Base-by-base conservation (phyloP, 2,113 vertebrate genomes). In the Corvus hawaiiensis region DNA sequence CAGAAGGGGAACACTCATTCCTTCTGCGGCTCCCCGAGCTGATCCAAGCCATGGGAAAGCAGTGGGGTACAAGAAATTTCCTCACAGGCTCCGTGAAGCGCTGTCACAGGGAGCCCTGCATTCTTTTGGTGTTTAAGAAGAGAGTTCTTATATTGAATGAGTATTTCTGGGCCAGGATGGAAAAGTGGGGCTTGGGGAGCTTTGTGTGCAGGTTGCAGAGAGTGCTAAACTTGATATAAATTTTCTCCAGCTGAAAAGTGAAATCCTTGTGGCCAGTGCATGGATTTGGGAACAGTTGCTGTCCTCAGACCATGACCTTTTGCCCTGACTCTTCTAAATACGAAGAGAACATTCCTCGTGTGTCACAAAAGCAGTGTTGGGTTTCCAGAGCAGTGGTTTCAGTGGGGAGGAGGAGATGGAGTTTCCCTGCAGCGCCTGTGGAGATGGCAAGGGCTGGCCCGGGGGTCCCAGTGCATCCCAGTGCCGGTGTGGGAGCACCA, bases 211-310 rank as follows among this genome's bases (percentile, higher is more conserved):
- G 48, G 11, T 10, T 71, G 33, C 2, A 33, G n/a, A 62, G 73
- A 46, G 73, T 1, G 55, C 13, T 9, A 1, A 6, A 8, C 1
- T 35, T 3, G 0, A 22, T 7, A 33, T 11, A 13, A 43, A 64
- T 1, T 2, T 17, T 13, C 56, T 10, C 8, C 11, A 33, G 58
- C n/a, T 72, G 9, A 27, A 52, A 52, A 23, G 55, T 3, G 64
- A 74, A 80, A 54, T 66, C 64, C 32, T 49, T 10, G 9, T 18
- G 0, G 2, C 16, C 46, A 2, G 55, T 9, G 0, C n/a, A 7
- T 0, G 0, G 28, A 0, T 44, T 8, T 59, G 51, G 18, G 12
- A 43, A 28, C 28, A 41, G 48, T 16, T 19, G 2, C 30, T 74
- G 1, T 46, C 76, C 76, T n/a, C 69, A 27, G 28, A 39, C 64